Conservation (phyloP, 1,140 invertebrate species). For the Aporrectodea caliginosa region DNA sequence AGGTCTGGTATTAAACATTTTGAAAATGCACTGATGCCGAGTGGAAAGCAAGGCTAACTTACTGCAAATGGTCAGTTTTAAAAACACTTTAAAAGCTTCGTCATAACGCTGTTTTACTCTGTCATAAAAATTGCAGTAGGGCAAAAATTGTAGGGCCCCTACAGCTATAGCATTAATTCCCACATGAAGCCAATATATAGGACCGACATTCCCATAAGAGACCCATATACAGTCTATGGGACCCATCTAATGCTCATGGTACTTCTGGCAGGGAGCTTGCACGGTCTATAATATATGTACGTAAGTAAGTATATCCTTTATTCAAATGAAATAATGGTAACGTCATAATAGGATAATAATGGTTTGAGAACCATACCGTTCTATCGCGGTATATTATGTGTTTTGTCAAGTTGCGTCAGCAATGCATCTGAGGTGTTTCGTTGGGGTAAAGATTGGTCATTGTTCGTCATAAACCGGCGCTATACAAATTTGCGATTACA, state of each 20-base stretch:
- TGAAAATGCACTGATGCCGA: too few relatives aligned
- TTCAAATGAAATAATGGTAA: neutral
- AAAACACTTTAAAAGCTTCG: too few relatives aligned
- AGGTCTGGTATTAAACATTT: too few relatives aligned
- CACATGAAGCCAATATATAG: too few relatives aligned
- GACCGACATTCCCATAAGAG: neutral
- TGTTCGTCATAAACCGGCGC: neutral
- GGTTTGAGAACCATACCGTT: neutral
- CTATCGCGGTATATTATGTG: neutral
- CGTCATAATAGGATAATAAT: neutral
- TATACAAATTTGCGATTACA: neutral
- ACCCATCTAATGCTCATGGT: neutral
- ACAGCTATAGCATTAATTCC: neutral
- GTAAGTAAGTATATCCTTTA: neutral
- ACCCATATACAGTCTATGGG: neutral
- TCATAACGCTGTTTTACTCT: too few relatives aligned
- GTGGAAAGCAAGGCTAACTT: too few relatives aligned
- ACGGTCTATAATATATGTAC: neutral
- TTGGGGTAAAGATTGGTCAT: neutral
- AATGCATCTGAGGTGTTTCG: neutral
- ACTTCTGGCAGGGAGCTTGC: neutral
- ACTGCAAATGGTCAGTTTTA: too few relatives aligned
- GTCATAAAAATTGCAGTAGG: too few relatives aligned
- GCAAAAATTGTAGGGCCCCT: too few relatives aligned
- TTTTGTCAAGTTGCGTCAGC: neutral